Percentiles rank a stretch among this genome's conserved stretches.
phyloP scores from a whole-genome alignment of 2,888 invertebrate species.

The Drosophila birchii region DNA sequence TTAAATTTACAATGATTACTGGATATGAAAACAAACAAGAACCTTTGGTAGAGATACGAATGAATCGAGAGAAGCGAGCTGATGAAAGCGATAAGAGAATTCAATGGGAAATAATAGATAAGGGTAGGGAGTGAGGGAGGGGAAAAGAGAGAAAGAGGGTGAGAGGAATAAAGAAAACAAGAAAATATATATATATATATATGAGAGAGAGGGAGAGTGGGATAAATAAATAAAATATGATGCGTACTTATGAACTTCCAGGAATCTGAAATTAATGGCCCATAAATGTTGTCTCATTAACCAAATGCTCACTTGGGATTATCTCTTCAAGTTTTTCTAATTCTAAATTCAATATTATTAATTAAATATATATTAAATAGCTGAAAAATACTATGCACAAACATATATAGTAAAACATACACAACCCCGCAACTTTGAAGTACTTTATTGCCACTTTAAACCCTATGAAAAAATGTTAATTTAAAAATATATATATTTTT shows the following conservation, averaged over 20 bases:
- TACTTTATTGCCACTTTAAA: neutral
- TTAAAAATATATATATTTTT: conserved; percentile 13
- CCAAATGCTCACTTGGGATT: neutral
- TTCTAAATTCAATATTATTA: neutral
- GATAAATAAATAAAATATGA: neutral
- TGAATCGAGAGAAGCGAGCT: conserved; percentile 8
- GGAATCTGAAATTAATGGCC: neutral
- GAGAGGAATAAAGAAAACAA: neutral
- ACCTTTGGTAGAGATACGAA: conserved; percentile 18
- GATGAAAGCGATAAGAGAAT: conserved; percentile 27
- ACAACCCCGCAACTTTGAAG: neutral
- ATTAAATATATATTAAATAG: neutral
- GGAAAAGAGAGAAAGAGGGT: neutral
- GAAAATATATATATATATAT: too few relatives aligned
- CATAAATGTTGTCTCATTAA: conserved; percentile 3
- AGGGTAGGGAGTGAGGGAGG: neutral
- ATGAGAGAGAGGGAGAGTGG: neutral
- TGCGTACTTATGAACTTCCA: neutral
- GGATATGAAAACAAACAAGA: conserved; percentile 7
- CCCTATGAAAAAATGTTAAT: conserved; percentile 15
- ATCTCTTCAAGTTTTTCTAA: neutral
- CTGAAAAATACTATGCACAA: neutral
- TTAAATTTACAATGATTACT: neutral
- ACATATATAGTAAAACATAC: neutral
- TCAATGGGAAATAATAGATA: neutral